A percentile compares a stretch with the other conserved stretches of the same genome.
These are phyloP conservation scores for Cromileptes altivelis DNA, from an alignment of 2,113 vertebrate species.

Conservation along the genomic window DNA sequence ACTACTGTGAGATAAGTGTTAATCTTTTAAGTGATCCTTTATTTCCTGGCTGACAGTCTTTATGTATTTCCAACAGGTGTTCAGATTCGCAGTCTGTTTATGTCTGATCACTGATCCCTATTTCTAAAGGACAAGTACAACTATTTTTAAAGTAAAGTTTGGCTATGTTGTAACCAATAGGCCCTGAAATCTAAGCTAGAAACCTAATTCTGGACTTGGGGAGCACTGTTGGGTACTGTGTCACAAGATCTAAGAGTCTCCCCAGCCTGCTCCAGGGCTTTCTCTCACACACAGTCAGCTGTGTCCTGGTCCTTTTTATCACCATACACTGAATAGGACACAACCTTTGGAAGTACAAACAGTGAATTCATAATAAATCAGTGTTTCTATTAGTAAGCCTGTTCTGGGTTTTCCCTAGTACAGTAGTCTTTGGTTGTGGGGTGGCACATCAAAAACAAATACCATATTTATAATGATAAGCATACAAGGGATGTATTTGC, in stretches of 20 bases:
- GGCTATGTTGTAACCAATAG: constrained; percentile 34
- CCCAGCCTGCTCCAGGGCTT: constrained; percentile 49
- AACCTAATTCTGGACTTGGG: constrained; percentile 57
- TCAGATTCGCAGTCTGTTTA: neutral
- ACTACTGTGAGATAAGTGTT: neutral
- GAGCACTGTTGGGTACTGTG: constrained; percentile 44
- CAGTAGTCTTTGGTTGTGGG: neutral
- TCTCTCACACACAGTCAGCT: constrained; percentile 61
- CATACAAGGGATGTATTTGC: neutral
- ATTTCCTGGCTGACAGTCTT: neutral
- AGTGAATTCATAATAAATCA: constrained; percentile 54
- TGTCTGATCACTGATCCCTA: neutral
- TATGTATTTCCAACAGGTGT: constrained; percentile 23
- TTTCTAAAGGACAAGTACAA: constrained; percentile 38
- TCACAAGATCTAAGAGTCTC: constrained; percentile 72
- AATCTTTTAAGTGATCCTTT: neutral
- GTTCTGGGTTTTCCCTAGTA: neutral
- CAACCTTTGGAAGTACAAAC: constrained; percentile 48
- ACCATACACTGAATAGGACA: neutral
- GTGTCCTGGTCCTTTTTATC: constrained; percentile 50
- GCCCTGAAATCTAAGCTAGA: constrained; percentile 55
- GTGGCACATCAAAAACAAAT: neutral
- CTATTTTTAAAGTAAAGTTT: constrained; percentile 50
- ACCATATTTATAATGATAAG: neutral
- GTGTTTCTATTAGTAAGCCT: constrained; percentile 6